Percentiles rank a stretch among this genome's conserved stretches.
phyloP scores from a whole-genome alignment of 64 coral and sea anemone species.

The Dendronephthya gigantea region DNA sequence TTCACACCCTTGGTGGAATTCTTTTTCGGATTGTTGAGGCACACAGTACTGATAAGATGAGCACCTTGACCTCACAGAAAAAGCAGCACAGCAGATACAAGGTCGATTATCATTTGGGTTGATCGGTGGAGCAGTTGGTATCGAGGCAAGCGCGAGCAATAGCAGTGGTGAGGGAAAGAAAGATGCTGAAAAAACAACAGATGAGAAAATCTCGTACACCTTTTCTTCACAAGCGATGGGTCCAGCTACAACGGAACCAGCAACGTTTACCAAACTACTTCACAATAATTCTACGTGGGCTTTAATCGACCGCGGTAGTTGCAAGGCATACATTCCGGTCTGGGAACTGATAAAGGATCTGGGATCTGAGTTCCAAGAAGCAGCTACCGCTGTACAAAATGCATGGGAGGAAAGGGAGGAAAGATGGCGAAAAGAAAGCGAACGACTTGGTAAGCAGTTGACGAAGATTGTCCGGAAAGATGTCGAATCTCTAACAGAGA shows the following conservation, averaged over 20 bases:
- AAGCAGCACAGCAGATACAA: not conserved
- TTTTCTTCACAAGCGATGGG: not conserved
- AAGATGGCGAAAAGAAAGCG: not conserved
- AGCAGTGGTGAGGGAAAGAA: not conserved
- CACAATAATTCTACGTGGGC: conserved; percentile 22
- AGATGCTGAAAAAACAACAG: not conserved
- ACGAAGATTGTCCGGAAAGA: not conserved
- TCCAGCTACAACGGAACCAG: not conserved
- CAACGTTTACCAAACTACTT: not conserved
- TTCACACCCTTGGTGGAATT: conserved; percentile 40
- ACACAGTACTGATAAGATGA: not conserved
- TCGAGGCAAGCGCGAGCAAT: not conserved
- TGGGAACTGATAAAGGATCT: not conserved
- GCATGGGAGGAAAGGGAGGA: not conserved
- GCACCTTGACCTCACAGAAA: not conserved
- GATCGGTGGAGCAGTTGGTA: not conserved
- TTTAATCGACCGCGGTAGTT: conserved; percentile 8
- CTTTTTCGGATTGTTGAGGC: conserved; percentile 26
- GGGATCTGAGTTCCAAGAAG: not conserved
- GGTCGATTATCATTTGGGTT: conserved; percentile 9
- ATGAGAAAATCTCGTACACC: not conserved
- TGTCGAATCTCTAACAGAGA: not conserved
- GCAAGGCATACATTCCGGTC: not conserved
- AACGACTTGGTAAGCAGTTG: not conserved
- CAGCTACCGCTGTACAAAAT: not conserved